Evolutionary conservation across 2,797 vertebrate genomes (phyloP).

Genomic region (Tokudaia muenninki): DNA sequence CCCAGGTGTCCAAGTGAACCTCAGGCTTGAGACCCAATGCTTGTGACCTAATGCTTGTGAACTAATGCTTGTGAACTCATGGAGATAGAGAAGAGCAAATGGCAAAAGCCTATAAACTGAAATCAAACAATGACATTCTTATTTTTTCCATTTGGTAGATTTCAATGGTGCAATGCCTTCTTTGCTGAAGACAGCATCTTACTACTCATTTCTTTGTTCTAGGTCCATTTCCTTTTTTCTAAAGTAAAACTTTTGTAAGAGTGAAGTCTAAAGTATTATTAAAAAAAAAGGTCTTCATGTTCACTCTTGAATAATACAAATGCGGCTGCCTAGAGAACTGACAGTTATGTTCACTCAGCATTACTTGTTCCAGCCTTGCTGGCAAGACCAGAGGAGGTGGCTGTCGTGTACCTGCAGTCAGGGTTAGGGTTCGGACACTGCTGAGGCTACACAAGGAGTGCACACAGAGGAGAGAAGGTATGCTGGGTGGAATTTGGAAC

Average conservation of each 20-base stretch:
- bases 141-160: not conserved
- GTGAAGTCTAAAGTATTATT: not conserved
- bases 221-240: conserved; percentile 11
- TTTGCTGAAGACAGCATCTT: not conserved
- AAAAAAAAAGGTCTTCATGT: not conserved
- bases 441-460: not conserved
- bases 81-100: not conserved
- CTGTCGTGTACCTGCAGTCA: not conserved
- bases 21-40: not conserved
- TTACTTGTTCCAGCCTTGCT: not conserved
- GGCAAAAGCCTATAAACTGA: not conserved
- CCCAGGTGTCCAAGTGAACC: not conserved
- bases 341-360: not conserved
- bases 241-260: not conserved
- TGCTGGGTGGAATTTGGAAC: not conserved
- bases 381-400: not conserved
- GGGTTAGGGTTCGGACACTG: not conserved
- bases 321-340: not conserved
- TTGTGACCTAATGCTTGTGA: no score
- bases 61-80: no score
- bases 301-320: not conserved
- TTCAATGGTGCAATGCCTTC: not conserved
- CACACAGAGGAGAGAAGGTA: not conserved
- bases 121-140: not conserved
- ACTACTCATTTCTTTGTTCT: not conserved